Evolutionary conservation across 2,888 invertebrate genomes (phyloP).

Genomic region (Ectemnius cavifrons): DNA sequence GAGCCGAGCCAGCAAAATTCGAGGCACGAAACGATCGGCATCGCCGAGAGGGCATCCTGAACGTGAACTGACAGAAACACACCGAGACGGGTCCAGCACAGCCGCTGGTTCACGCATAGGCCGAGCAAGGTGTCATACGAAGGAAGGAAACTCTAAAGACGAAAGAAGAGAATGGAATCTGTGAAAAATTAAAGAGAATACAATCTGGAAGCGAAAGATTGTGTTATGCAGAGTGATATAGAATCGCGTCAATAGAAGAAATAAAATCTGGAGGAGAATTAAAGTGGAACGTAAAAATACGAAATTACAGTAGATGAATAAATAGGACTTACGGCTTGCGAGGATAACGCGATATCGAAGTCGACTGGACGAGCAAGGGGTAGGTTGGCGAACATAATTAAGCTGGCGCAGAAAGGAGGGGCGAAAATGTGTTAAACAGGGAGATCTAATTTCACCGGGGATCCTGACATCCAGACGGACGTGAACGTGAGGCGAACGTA

Average conservation of each 20-base stretch:
- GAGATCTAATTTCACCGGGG: conserved; percentile 56
- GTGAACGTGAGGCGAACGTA: conserved; percentile 49
- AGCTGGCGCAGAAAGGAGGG: conserved; percentile 27
- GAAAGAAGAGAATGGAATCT: background rate
- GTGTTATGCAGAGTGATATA: background rate
- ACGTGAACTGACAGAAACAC: conserved; percentile 21
- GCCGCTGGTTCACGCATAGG: conserved; percentile 5
- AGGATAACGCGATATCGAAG: no score
- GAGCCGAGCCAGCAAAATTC: conserved; percentile 60
- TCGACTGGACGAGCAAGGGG: no score
- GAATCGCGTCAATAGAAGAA: background rate
- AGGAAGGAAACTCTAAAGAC: background rate
- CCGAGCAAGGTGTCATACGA: background rate
- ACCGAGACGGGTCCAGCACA: conserved; percentile 3
- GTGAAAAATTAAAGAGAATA: background rate
- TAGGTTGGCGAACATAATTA: conserved; percentile 26
- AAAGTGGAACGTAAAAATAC: background rate
- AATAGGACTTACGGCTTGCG: no score
- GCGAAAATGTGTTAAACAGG: conserved; percentile 37
- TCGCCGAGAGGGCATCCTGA: conserved; percentile 36
- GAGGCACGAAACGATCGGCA: conserved; percentile 63
- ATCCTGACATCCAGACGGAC: conserved; percentile 56
- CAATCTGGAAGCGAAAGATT: no score
- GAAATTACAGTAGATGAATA: background rate
- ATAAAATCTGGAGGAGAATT: background rate